Evolutionary conservation across 2,797 vertebrate species (phyloP).

Genomic region (Meda fulgida): DNA sequence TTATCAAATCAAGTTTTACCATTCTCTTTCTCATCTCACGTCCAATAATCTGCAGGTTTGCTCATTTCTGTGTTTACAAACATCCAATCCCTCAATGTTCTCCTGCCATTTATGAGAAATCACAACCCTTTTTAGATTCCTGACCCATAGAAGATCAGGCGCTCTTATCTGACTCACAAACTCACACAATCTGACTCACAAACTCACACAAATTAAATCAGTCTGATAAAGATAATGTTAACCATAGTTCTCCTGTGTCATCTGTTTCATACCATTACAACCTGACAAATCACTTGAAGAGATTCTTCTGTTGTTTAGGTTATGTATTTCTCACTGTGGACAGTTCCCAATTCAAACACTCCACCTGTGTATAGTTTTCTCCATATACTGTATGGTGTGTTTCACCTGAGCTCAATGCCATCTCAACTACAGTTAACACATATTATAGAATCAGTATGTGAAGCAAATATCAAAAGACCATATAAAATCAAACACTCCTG

Average conservation of each 20-base stretch:
- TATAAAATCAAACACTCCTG: no score
- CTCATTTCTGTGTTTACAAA: background rate
- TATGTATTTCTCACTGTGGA: conserved; percentile 13
- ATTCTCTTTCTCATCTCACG: background rate
- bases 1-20: conserved; percentile 4
- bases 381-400: background rate
- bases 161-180: conserved; percentile 38
- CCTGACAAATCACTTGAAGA: conserved; percentile 27
- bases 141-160: background rate
- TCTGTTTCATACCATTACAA: conserved; percentile 11
- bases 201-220: conserved; percentile 27
- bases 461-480: background rate
- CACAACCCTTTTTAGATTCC: background rate
- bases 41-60: conserved; percentile 5
- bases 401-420: conserved; percentile 4
- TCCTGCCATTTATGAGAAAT: background rate
- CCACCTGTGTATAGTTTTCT: conserved; percentile 13
- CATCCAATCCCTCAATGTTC: background rate
- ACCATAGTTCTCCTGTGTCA: conserved; percentile 14
- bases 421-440: conserved; percentile 18
- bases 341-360: conserved; percentile 26
- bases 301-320: conserved; percentile 24
- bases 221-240: conserved; percentile 28
- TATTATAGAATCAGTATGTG: conserved; percentile 26
- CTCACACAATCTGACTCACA: conserved; percentile 32